Evolutionary conservation across 2,888 invertebrate genomes (phyloP).

Genomic region (Gymnoscelis rufifasciata): DNA sequence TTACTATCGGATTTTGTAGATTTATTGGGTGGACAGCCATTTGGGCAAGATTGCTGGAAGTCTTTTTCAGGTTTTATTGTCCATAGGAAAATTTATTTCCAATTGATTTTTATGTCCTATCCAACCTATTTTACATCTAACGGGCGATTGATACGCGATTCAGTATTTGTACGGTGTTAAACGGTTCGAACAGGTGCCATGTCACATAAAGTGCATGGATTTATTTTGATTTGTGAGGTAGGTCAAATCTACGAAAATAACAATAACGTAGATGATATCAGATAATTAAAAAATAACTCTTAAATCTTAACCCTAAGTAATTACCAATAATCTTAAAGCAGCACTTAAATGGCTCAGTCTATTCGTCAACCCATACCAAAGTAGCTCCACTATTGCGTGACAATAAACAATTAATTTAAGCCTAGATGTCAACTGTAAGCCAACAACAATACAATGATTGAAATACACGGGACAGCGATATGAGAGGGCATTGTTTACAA

Average conservation of each 20-base stretch:
- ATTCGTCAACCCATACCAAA: not conserved
- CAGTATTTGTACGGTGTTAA: not conserved
- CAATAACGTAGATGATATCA: too few species aligned
- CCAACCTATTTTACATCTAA: not conserved
- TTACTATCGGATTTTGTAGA: constrained; percentile 33
- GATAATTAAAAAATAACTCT: too few species aligned
- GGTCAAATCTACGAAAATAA: too few species aligned
- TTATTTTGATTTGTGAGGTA: too few species aligned
- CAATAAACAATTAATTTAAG: constrained; percentile 11
- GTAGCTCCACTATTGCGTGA: not conserved
- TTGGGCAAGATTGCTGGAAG: constrained; percentile 17
- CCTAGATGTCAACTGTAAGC: constrained; percentile 15
- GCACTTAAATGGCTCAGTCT: too few species aligned
- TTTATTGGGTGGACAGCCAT: constrained; percentile 27
- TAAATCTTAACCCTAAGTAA: too few species aligned
- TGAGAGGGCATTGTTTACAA: constrained; percentile 11
- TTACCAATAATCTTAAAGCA: too few species aligned
- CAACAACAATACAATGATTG: constrained; percentile 18
- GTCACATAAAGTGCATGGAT: too few species aligned
- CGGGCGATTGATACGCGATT: too few species aligned
- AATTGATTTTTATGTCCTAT: constrained; percentile 8
- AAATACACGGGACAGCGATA: constrained; percentile 11
- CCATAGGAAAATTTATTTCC: constrained; percentile 12
- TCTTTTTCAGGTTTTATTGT: constrained; percentile 14
- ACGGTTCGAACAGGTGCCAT: too few species aligned